A percentile compares a stretch with the other conserved stretches of the same genome.
Evolutionary conservation across 2,888 invertebrate species (phyloP).

Genomic region (Terebella lapidaria): DNA sequence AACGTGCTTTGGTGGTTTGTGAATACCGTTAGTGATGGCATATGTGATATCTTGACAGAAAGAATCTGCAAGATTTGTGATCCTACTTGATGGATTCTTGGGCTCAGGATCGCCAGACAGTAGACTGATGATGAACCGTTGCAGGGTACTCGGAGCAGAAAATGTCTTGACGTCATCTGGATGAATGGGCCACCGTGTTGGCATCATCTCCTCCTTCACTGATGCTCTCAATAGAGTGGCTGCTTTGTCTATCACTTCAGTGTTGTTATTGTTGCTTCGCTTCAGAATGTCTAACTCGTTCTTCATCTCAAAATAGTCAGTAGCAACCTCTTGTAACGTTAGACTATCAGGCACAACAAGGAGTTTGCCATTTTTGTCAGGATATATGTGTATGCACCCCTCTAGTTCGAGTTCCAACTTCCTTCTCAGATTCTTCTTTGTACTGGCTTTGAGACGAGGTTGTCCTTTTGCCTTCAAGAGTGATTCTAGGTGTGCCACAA

Average conservation of each 20-base stretch:
- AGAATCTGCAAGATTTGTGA: too few relatives aligned
- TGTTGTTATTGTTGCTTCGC: conserved; percentile 6
- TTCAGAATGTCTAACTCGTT: conserved; percentile 10
- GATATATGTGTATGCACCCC: conserved; percentile 5
- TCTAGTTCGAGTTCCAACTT: conserved; percentile 5
- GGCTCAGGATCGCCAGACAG: too few relatives aligned
- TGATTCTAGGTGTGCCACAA: neutral
- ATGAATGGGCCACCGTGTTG: conserved; percentile 25
- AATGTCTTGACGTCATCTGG: conserved; percentile 7
- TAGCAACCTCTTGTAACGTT: neutral
- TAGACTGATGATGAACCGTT: too few relatives aligned
- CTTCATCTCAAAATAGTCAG: conserved; percentile 2
- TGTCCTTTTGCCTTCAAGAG: neutral
- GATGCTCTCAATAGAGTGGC: neutral
- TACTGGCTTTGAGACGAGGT: neutral
- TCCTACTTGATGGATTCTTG: too few relatives aligned
- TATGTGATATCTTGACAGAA: neutral
- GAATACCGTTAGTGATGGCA: neutral
- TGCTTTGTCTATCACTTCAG: conserved; percentile 9
- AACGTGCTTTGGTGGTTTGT: neutral
- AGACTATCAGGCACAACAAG: conserved; percentile 6
- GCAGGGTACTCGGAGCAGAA: neutral
- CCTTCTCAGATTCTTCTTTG: conserved; percentile 1
- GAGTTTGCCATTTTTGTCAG: conserved; percentile 4
- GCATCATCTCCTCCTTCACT: neutral